Base-by-base conservation (phyloP, 2,113 vertebrate genomes). In the Syrrhaptes paradoxus region DNA sequence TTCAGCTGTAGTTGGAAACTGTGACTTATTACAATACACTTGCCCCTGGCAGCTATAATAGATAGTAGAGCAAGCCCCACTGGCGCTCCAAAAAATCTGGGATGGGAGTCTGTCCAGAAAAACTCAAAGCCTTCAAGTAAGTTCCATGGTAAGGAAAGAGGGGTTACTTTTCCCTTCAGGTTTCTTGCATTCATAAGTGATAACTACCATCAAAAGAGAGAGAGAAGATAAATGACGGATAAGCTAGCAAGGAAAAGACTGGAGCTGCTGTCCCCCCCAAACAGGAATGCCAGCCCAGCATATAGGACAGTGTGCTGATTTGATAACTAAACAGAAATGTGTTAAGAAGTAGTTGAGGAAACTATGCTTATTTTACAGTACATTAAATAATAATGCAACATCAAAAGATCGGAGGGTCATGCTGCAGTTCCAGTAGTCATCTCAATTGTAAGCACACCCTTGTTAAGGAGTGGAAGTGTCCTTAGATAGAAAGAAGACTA, bases 191-290 rank as follows among this genome's bases (percentile, higher is more conserved):
- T 94, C 89, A 36, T 66, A 96, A 91, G 82, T 83, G 78, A 51
- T 97, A 96, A 97, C 95, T 96, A 59, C 81, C 76, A 70, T 91
- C 85, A 90, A 96, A 95, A 95, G 94, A 96, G 85, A 77, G 55
- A 58, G 77, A 72, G 85, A 61, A 96, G 92, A 89, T 96, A 92
- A 90, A 77, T 87, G 55, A 62, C 77, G 51, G 87, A 95, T 93
- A 92, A 94, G 78, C 79, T 96, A 90, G 95, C 91, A 96, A 84
- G 51, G 55, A 72, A 70, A 87, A 51, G 89, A 85, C 79, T 34
- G n/a, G 63, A n/a, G 49, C 26, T 90, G 83, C 66, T 94, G 90
- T 95, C 94, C 92, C 54, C 45, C 80, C 26, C 67, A n/a, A 80
- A 63, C 11, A 70, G 70, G 68, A 87, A 61, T 63, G 67, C 65